Percentiles rank a stretch among this genome's conserved stretches.
These are phyloP conservation scores for Drosophila mulleri DNA, from an alignment of 2,888 invertebrate species.

Conservation along the genomic window DNA sequence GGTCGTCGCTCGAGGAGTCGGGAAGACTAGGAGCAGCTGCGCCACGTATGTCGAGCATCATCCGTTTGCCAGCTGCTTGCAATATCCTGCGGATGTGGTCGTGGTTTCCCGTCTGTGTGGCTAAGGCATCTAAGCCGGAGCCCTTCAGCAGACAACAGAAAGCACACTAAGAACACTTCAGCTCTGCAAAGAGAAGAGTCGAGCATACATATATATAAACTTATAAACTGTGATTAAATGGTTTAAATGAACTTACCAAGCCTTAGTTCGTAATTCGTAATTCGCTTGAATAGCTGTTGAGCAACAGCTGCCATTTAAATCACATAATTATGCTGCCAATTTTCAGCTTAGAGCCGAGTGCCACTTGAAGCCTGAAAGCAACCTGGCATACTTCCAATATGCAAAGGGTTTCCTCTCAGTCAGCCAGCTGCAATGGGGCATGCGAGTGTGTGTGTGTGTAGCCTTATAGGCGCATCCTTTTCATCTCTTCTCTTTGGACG, in stretches of 20 bases:
- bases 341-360: constrained; percentile 23
- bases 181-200: neutral
- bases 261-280: neutral
- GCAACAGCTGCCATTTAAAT: constrained; percentile 17
- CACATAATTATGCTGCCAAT: constrained; percentile 33
- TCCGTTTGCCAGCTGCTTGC: constrained; percentile 15
- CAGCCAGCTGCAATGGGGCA: constrained; percentile 25
- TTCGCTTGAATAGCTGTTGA: constrained; percentile 8
- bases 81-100: constrained; percentile 40
- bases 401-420: constrained; percentile 7
- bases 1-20: neutral
- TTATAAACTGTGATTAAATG: constrained; percentile 13
- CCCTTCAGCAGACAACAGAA: neutral
- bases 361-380: constrained; percentile 35
- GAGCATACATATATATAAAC: neutral
- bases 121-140: neutral
- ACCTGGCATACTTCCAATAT: constrained; percentile 12
- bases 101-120: neutral
- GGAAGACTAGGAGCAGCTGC: constrained; percentile 1
- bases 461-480: constrained; percentile 40
- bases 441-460: constrained; percentile 1
- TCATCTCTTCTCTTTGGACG: constrained; percentile 25
- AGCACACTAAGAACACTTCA: neutral
- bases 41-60: constrained; percentile 20
- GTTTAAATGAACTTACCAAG: constrained; percentile 9